Percentiles rank a stretch among this genome's conserved stretches.
phyloP scores from a whole-genome alignment of 2,113 vertebrate genomes.

The Atlantisia rogersi region DNA sequence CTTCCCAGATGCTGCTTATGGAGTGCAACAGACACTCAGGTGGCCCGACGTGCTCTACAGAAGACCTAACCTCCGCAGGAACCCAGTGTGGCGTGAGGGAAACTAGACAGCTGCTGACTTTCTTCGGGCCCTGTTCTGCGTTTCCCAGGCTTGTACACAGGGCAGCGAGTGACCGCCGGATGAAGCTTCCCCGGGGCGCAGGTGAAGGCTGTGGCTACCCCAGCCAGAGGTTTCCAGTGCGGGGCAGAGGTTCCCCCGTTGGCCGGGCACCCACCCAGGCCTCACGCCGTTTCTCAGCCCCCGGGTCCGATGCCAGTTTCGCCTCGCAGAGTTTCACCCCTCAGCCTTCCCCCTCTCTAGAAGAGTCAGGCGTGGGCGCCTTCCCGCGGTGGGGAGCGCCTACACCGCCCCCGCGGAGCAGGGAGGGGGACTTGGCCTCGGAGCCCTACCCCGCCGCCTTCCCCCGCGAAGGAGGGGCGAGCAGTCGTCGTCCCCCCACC shows the following conservation, averaged over 20 bases:
- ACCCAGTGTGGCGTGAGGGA: rapidly evolving
- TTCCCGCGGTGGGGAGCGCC: neutral
- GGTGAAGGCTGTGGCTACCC: neutral
- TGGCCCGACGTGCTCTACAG: rapidly evolving
- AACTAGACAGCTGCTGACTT: rapidly evolving
- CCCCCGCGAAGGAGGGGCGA: neutral
- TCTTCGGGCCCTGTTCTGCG: rapidly evolving
- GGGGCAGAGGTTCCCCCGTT: rapidly evolving
- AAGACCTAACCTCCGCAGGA: neutral
- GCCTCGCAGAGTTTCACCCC: neutral
- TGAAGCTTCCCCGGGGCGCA: neutral
- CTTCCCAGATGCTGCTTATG: rapidly evolving
- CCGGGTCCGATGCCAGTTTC: no score
- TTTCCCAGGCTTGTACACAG: neutral
- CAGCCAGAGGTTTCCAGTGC: rapidly evolving
- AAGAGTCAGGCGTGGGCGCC: neutral
- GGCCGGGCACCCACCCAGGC: neutral
- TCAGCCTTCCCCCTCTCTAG: rapidly evolving
- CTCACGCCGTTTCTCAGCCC: neutral
- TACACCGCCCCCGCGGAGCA: neutral
- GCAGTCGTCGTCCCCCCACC: no score
- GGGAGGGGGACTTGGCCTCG: neutral
- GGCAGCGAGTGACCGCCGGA: rapidly evolving
- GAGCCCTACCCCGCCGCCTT: neutral
- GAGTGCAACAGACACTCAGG: rapidly evolving